A percentile compares a stretch with the other conserved stretches of the same genome.
Evolutionary conservation across 2,797 vertebrate species (phyloP).

Genomic region (Cyprinella venusta): DNA sequence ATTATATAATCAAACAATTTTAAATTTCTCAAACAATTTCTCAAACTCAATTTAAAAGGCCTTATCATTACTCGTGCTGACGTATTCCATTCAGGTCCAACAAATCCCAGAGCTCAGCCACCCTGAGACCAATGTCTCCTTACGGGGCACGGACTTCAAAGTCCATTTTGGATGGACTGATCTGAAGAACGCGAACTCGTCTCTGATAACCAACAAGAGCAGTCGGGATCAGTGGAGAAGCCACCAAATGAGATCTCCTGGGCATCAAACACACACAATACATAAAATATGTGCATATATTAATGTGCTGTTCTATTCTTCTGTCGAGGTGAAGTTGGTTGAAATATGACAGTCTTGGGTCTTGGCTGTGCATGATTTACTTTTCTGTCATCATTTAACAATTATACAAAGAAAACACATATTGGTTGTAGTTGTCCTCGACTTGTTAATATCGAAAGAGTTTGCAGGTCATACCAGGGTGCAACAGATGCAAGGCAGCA

Average conservation of each 20-base stretch:
- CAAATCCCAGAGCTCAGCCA: slow-evolving; percentile 1
- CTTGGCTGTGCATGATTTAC: slow-evolving; percentile 11
- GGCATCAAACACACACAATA: slow-evolving; percentile 49
- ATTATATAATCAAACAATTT: not conserved
- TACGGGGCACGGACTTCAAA: slow-evolving; percentile 34
- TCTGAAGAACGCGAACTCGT: slow-evolving; percentile 48
- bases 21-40: not conserved
- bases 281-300: slow-evolving; percentile 44
- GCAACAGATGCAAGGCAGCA: slow-evolving; percentile 7
- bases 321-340: slow-evolving; percentile 8
- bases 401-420: not conserved
- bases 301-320: slow-evolving; percentile 36
- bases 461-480: not conserved
- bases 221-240: slow-evolving; percentile 51
- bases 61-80: not conserved
- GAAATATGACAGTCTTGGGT: slow-evolving; percentile 26
- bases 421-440: not conserved
- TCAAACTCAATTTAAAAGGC: not conserved
- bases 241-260: slow-evolving; percentile 63
- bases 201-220: slow-evolving; percentile 58
- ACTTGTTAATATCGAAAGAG: not conserved
- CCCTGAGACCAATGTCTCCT: slow-evolving; percentile 15
- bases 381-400: not conserved
- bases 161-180: slow-evolving; percentile 50
- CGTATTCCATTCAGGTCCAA: slow-evolving; percentile 25